Conservation (phyloP, 37 sponge, comb jelly and placozoan species). For the Aplysina aerophoba region DNA sequence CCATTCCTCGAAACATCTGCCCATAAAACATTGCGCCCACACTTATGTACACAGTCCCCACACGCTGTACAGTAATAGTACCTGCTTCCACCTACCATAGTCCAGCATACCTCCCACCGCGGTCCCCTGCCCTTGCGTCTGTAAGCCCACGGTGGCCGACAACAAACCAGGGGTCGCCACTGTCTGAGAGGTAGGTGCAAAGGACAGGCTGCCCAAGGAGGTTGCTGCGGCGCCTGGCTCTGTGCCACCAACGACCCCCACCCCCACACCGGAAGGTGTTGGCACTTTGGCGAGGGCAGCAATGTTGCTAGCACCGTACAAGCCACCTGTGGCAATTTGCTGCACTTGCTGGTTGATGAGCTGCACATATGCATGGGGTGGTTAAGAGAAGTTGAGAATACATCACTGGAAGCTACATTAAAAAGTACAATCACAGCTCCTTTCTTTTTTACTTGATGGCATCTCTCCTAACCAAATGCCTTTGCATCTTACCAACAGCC, state of each 20-base stretch:
- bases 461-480: too few species aligned
- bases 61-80: neutral
- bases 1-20: neutral
- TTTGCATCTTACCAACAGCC: too few species aligned
- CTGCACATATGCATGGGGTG: neutral
- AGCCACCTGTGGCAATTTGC: slow-evolving; percentile 18
- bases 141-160: slow-evolving; percentile 28
- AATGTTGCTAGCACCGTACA: neutral
- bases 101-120: neutral
- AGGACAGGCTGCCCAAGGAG: neutral
- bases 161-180: slow-evolving; percentile 22
- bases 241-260: neutral
- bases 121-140: neutral
- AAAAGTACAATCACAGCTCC: too few species aligned
- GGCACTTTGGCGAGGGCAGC: too few species aligned
- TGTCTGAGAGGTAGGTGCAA: too few species aligned
- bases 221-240: neutral
- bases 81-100: neutral
- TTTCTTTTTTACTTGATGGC: too few species aligned
- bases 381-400: too few species aligned
- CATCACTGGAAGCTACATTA: too few species aligned
- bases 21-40: neutral
- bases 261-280: neutral
- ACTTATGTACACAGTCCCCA: too few species aligned
- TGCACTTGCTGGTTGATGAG: slow-evolving; percentile 24